Evolutionary conservation across 1,140 invertebrate species (phyloP).

Genomic region (Ceratina calcarata): DNA sequence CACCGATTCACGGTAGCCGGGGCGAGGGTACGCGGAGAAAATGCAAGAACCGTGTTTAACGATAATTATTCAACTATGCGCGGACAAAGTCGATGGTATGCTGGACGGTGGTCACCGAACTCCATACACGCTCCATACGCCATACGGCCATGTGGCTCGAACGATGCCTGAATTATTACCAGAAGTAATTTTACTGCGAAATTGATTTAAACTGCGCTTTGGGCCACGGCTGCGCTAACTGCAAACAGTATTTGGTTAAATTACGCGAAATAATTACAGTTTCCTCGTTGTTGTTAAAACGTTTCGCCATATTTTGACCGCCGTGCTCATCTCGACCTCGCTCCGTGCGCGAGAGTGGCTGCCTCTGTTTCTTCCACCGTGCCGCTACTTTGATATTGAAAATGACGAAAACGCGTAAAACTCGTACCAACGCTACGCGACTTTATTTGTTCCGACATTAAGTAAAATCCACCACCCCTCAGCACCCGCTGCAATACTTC

Average conservation of each 20-base stretch:
- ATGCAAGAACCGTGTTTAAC: slow-evolving; percentile 10
- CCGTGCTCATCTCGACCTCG: background rate
- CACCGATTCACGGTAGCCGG: too few species aligned
- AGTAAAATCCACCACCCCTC: too few species aligned
- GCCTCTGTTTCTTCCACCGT: too few species aligned
- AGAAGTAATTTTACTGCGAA: slow-evolving; percentile 26
- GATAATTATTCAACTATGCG: slow-evolving; percentile 19
- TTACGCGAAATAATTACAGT: slow-evolving; percentile 37
- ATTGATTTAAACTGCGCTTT: slow-evolving; percentile 42
- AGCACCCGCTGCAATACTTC: background rate
- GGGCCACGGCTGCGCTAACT: slow-evolving; percentile 10
- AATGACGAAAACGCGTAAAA: too few species aligned
- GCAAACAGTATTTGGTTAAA: slow-evolving; percentile 31
- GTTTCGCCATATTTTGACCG: slow-evolving; percentile 20
- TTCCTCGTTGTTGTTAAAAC: background rate
- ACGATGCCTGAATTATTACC: slow-evolving; percentile 26
- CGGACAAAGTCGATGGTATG: slow-evolving; percentile 17
- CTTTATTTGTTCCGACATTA: too few species aligned
- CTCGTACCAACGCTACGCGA: too few species aligned
- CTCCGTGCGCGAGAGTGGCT: too few species aligned
- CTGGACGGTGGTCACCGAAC: slow-evolving; percentile 4
- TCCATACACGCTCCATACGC: background rate
- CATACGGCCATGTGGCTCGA: background rate
- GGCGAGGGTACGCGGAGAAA: background rate
- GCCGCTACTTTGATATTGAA: too few species aligned